These are phyloP conservation scores for Protobothrops flavoviridis DNA, from an alignment of 2,113 vertebrate species.

Conservation along the genomic window DNA sequence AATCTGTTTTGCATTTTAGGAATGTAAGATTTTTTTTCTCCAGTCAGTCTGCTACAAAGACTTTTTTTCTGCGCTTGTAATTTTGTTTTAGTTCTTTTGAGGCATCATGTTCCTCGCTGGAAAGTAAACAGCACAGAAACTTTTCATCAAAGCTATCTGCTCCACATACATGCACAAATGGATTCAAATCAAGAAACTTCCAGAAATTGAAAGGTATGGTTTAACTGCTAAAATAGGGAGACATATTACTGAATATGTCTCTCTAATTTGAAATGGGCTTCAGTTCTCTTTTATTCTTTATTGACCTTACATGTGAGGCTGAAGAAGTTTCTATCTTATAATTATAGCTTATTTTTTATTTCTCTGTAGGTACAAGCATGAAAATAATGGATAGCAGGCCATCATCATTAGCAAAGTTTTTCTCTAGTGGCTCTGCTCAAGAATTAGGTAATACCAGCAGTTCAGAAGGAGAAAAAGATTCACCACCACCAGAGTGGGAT, in stretches of 20 bases:
- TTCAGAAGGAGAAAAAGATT: slow-evolving; percentile 97
- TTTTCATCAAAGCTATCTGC: slow-evolving; percentile 82
- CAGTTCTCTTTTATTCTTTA: background rate
- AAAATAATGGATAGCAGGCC: slow-evolving; percentile 85
- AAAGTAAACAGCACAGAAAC: slow-evolving; percentile 89
- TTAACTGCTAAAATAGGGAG: background rate
- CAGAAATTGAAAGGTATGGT: slow-evolving; percentile 80
- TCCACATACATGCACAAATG: slow-evolving; percentile 64
- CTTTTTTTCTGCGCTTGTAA: background rate
- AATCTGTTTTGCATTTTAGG: background rate
- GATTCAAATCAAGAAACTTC: slow-evolving; percentile 75
- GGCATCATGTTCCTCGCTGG: slow-evolving; percentile 83
- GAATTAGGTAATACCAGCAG: slow-evolving; percentile 93
- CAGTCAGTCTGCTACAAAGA: slow-evolving; percentile 5
- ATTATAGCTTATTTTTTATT: slow-evolving; percentile 15
- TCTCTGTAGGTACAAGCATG: slow-evolving; percentile 67
- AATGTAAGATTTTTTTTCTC: background rate
- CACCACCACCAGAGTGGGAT: slow-evolving; percentile 93
- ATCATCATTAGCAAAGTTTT: slow-evolving; percentile 78
- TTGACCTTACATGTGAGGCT: background rate
- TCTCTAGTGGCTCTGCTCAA: slow-evolving; percentile 76
- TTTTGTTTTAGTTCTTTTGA: slow-evolving; percentile 84
- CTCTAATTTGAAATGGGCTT: background rate
- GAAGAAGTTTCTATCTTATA: slow-evolving; percentile 4
- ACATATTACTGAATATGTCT: background rate